Percentiles rank a stretch among this genome's conserved stretches.
Conservation (phyloP, 2,888 invertebrate genomes). For the Orthosia gracilis region DNA sequence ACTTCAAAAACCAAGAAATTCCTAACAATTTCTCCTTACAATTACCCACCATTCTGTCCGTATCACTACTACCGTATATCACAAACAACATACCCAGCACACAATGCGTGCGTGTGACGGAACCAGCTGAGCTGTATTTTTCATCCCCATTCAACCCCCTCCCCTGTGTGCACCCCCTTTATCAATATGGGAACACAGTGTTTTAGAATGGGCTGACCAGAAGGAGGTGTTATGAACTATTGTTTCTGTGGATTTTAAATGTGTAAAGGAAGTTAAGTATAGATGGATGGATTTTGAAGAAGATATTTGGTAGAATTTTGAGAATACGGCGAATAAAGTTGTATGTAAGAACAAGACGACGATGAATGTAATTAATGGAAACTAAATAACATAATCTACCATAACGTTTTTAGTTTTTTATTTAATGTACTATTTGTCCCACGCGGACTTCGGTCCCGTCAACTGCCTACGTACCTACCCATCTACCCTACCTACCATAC, state of each 20-base stretch:
- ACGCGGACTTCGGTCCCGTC: no score
- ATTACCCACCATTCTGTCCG: background rate
- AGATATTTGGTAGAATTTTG: background rate
- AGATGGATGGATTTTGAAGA: background rate
- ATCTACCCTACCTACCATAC: no score
- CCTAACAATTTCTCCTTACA: background rate
- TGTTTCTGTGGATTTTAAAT: background rate
- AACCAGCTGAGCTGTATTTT: constrained; percentile 64
- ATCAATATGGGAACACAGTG: constrained; percentile 39
- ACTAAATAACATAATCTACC: no score
- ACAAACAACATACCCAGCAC: constrained; percentile 24
- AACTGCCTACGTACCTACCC: no score
- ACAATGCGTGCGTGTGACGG: constrained; percentile 60
- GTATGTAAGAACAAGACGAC: no score
- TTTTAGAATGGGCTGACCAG: constrained; percentile 46
- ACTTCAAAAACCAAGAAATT: background rate
- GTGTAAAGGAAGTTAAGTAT: background rate
- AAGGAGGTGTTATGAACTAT: background rate
- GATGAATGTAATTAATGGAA: no score
- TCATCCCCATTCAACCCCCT: constrained; percentile 47
- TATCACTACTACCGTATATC: constrained; percentile 8
- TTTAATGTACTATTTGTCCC: no score
- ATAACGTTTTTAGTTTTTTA: no score
- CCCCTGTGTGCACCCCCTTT: constrained; percentile 13
- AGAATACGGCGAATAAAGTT: no score